Evolutionary conservation across 2,797 vertebrate genomes (phyloP).

Genomic region (Hippoglossus hippoglossus): DNA sequence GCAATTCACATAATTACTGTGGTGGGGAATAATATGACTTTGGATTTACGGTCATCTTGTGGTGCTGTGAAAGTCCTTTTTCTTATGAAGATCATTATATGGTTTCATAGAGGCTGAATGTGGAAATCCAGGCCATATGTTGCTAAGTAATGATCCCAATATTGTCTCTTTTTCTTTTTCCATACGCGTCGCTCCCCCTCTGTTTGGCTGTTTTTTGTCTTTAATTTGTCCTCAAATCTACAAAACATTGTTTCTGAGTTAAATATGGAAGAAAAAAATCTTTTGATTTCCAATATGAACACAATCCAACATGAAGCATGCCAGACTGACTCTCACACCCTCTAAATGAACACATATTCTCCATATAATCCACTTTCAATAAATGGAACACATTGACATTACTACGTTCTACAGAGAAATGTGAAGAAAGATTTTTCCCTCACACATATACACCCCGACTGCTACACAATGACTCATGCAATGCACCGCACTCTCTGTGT

Average conservation of each 20-base stretch:
- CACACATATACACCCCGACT: conserved; percentile 27
- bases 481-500: conserved; percentile 37
- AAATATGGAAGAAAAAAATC: background rate
- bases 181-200: conserved; percentile 29
- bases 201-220: conserved; percentile 10
- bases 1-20: conserved; percentile 73
- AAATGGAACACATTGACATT: conserved; percentile 57
- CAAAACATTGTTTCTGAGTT: conserved; percentile 2
- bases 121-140: conserved; percentile 71
- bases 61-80: conserved; percentile 69
- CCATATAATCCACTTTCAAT: conserved; percentile 30
- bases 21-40: conserved; percentile 73
- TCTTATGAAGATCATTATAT: conserved; percentile 77
- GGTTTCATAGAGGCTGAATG: conserved; percentile 60
- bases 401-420: conserved; percentile 17
- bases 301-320: conserved; percentile 1
- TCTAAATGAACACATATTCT: conserved; percentile 43
- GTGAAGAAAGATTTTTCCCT: conserved; percentile 14
- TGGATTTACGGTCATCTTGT: conserved; percentile 76
- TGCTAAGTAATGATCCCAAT: conserved; percentile 66
- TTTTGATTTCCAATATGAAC: conserved; percentile 10
- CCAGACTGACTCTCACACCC: conserved; percentile 47
- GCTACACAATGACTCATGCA: conserved; percentile 37
- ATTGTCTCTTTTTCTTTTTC: conserved; percentile 59
- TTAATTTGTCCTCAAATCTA: conserved; percentile 20